Percentiles rank a stretch among this genome's conserved stretches.
Evolutionary conservation across 2,797 vertebrate genomes (phyloP).

Genomic region (Anas bernieri): DNA sequence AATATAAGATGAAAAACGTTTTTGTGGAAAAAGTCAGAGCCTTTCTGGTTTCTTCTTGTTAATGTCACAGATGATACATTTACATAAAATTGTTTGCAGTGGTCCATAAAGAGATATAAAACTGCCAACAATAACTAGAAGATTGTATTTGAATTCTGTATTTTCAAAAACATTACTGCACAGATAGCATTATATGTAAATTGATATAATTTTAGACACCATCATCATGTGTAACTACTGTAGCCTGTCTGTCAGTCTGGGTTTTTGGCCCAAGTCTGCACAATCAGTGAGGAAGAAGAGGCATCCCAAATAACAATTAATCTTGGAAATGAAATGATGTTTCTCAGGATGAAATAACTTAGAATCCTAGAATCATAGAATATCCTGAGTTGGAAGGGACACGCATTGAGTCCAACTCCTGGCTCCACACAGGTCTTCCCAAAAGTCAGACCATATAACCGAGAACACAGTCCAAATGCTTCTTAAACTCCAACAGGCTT

Average conservation of each 20-base stretch:
- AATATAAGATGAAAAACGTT: not conserved
- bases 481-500: no score
- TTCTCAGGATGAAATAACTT: not conserved
- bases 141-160: not conserved
- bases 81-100: not conserved
- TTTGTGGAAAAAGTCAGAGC: not conserved
- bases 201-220: not conserved
- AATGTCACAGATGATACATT: not conserved
- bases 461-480: no score
- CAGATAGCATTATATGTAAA: not conserved
- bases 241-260: not conserved
- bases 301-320: not conserved
- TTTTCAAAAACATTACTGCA: not conserved
- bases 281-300: not conserved
- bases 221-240: not conserved
- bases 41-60: not conserved
- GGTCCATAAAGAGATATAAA: not conserved
- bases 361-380: no score
- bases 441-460: no score
- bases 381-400: no score
- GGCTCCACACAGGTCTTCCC: no score
- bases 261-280: not conserved
- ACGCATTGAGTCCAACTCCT: no score
- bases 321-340: not conserved
- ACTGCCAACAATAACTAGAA: not conserved